A percentile compares a stretch with the other conserved stretches of the same genome.
These are phyloP conservation scores for Trichonephila clavata DNA, from an alignment of 1,140 invertebrate species.

Conservation along the genomic window DNA sequence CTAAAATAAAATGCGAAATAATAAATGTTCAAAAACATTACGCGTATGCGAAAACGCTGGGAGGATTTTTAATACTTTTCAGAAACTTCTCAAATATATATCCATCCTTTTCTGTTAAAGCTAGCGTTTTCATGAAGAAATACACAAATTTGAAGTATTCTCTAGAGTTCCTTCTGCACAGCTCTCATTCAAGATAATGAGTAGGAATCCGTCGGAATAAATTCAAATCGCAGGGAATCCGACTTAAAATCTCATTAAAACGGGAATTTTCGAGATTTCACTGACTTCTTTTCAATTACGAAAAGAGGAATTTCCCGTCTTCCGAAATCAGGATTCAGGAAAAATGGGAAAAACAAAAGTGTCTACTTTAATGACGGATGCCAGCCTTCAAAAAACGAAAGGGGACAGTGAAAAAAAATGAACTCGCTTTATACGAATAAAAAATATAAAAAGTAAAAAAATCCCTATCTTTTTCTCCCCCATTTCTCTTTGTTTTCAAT, in stretches of 20 bases:
- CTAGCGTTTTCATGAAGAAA: constrained; percentile 13
- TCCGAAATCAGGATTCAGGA: constrained; percentile 24
- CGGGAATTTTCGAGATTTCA: constrained; percentile 35
- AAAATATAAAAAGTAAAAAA: background rate
- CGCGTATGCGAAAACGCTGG: background rate
- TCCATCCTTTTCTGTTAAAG: background rate
- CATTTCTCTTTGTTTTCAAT: constrained; percentile 19
- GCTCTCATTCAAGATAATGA: constrained; percentile 25
- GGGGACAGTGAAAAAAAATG: background rate
- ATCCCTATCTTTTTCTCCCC: background rate
- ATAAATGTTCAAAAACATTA: constrained; percentile 7
- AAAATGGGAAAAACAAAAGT: constrained; percentile 25
- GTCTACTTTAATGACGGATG: constrained; percentile 30
- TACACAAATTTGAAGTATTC: constrained; percentile 10
- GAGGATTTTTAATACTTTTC: constrained; percentile 11
- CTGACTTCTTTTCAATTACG: constrained; percentile 34
- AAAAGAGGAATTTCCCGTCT: background rate
- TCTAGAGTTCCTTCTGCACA: background rate
- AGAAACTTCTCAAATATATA: background rate
- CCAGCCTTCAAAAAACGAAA: constrained; percentile 18
- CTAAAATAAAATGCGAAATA: background rate
- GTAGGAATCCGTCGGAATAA: constrained; percentile 22
- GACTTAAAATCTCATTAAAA: constrained; percentile 41
- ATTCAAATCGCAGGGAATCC: constrained; percentile 23
- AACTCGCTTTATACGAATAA: background rate